These are phyloP conservation scores for Pantherophis vulpinus DNA, from an alignment of 2,797 vertebrate genomes.

Conservation along the genomic window DNA sequence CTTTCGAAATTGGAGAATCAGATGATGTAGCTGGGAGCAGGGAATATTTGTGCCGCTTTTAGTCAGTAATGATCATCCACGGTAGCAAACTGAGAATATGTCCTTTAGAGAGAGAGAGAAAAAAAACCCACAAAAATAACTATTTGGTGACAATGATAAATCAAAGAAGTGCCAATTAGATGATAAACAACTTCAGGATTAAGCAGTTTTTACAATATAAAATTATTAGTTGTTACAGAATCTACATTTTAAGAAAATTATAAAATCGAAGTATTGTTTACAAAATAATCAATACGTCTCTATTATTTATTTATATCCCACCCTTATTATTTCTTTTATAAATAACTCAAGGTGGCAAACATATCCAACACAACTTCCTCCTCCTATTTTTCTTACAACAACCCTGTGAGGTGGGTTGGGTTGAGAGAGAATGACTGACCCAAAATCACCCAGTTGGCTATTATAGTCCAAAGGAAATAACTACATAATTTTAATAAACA, in stretches of 20 bases:
- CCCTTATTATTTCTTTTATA: neutral
- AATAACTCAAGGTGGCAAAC: neutral
- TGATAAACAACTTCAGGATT: neutral
- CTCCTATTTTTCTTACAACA: neutral
- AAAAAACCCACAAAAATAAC: neutral
- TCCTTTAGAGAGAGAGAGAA: constrained; percentile 16
- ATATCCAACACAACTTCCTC: neutral
- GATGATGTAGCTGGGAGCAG: constrained; percentile 26
- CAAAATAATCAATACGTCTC: neutral
- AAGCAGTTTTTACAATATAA: neutral
- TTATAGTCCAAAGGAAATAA: neutral
- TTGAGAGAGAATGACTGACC: neutral
- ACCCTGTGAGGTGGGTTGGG: neutral
- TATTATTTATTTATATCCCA: neutral
- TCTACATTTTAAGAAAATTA: neutral
- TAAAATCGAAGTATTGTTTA: neutral
- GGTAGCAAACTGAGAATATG: neutral
- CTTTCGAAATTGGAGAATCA: constrained; percentile 16
- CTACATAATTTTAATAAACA: neutral
- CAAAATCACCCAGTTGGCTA: neutral
- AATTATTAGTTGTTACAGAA: neutral
- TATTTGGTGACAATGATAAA: fast-evolving
- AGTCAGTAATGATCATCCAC: neutral
- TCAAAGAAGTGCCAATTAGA: neutral
- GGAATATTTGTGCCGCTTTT: neutral